phyloP scores from a whole-genome alignment of 2,888 invertebrate genomes.

The Enchytraeus crypticus region DNA sequence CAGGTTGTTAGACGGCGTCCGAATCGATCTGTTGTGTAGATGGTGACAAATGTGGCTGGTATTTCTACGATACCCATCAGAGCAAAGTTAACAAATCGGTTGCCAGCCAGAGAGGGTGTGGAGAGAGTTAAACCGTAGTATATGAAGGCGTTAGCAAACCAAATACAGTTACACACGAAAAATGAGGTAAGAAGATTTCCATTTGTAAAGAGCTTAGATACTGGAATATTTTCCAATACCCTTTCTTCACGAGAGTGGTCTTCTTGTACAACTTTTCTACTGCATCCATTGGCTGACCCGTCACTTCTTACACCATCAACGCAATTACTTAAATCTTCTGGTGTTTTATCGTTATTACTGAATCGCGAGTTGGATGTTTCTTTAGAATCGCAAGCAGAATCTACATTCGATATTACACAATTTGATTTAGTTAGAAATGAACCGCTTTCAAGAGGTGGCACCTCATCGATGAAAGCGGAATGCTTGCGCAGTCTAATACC shows the following conservation, averaged over 20 bases:
- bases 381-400: too few relatives aligned
- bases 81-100: constrained; percentile 36
- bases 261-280: too few relatives aligned
- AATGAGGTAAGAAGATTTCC: not conserved
- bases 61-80: constrained; percentile 33
- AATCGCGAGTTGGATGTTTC: too few relatives aligned
- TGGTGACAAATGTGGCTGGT: constrained; percentile 24
- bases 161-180: not conserved
- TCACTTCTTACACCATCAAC: too few relatives aligned
- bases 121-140: constrained; percentile 37
- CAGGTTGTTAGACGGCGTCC: constrained; percentile 16
- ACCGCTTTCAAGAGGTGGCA: too few relatives aligned
- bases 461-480: too few relatives aligned
- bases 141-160: constrained; percentile 33
- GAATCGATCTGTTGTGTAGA: constrained; percentile 8
- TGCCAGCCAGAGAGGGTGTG: constrained; percentile 32
- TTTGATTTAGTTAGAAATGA: too few relatives aligned
- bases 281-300: too few relatives aligned
- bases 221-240: not conserved
- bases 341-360: too few relatives aligned
- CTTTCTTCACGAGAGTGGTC: too few relatives aligned
- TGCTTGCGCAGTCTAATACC: not conserved
- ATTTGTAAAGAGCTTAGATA: not conserved
- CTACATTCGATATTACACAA: too few relatives aligned
- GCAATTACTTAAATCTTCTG: too few relatives aligned